Percentiles rank a stretch among this genome's conserved stretches.
Evolutionary conservation across 2,113 vertebrate species (phyloP).

Genomic region (Poicephalus meyeri): DNA sequence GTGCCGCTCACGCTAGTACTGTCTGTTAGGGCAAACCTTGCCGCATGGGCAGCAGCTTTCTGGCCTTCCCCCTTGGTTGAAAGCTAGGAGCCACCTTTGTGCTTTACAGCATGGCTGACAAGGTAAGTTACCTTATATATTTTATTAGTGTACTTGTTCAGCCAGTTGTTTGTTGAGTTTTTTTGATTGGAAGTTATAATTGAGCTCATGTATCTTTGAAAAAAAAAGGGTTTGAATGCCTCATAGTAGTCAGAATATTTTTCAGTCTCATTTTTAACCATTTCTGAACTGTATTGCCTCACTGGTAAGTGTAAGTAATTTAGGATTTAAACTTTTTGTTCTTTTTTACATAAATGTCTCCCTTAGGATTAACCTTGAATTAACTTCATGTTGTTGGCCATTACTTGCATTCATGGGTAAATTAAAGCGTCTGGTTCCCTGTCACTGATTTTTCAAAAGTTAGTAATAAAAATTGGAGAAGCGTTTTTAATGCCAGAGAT

Average conservation of each 20-base stretch:
- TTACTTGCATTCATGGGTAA: background rate
- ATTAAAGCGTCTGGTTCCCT: background rate
- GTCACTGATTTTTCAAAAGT: background rate
- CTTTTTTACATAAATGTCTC: background rate
- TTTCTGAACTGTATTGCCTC: background rate
- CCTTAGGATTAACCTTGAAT: background rate
- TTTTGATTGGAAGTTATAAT: background rate
- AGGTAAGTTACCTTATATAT: background rate
- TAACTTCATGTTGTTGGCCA: background rate
- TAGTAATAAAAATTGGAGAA: constrained; percentile 11
- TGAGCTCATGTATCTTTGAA: background rate
- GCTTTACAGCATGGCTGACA: background rate
- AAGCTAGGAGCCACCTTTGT: background rate
- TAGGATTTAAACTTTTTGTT: background rate
- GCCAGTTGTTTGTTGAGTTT: background rate
- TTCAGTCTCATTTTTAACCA: background rate
- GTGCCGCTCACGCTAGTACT: background rate
- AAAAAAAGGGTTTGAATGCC: background rate
- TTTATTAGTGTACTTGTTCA: background rate
- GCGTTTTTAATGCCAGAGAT: background rate
- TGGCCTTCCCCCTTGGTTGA: background rate
- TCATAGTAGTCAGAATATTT: background rate
- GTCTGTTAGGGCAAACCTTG: background rate
- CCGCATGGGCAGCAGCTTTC: background rate
- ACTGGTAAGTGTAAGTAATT: background rate